These are phyloP conservation scores for Pristionchus entomophagus DNA, from an alignment of 2,888 invertebrate genomes.

Conservation along the genomic window DNA sequence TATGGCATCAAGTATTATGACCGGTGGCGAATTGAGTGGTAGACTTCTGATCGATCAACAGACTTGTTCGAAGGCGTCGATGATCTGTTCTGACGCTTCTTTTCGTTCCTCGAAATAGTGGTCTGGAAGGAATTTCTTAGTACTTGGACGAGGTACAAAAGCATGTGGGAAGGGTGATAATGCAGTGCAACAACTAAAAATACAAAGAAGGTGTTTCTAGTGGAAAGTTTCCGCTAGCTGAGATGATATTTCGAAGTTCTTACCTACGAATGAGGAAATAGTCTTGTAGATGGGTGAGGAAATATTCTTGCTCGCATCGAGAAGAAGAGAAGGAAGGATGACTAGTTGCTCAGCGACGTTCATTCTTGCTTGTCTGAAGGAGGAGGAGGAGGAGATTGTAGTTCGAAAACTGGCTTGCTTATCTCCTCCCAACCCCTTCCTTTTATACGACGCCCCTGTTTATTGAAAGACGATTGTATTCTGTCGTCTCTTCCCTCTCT, in stretches of 20 bases:
- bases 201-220: too few species aligned
- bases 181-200: too few species aligned
- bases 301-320: neutral
- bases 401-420: neutral
- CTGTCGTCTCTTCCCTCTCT: neutral
- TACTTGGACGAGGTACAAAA: too few species aligned
- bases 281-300: neutral
- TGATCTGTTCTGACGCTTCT: neutral
- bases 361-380: neutral
- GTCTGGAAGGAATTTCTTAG: neutral
- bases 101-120: neutral
- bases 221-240: too few species aligned
- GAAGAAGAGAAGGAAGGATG: slow-evolving; percentile 3
- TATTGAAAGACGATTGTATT: neutral
- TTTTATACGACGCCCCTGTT: neutral
- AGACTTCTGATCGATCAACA: neutral
- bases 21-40: neutral
- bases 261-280: neutral
- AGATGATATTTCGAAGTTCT: too few species aligned
- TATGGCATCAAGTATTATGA: neutral
- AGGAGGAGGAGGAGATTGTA: neutral
- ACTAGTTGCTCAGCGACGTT: neutral
- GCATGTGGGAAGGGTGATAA: too few species aligned
- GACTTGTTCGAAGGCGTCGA: neutral
- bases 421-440: neutral